Evolutionary conservation across 2,888 invertebrate species (phyloP), one percentile per base, ranked within the genome.

Genomic region (Aradus depressus): DNA sequence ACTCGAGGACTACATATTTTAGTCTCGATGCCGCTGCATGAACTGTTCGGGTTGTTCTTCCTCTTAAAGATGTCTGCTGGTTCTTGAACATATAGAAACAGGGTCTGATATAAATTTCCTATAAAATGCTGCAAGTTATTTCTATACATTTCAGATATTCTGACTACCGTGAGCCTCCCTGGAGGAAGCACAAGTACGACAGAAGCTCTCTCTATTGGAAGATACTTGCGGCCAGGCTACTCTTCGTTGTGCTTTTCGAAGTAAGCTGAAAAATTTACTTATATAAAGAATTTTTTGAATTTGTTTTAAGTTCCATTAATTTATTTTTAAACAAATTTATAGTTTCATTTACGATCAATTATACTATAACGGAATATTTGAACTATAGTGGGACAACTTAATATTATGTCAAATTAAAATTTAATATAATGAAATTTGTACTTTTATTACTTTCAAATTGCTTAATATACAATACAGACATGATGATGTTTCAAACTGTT

Each of bases 211-310:
- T 82, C 67, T 95, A 84, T 68, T 97, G 93, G 88, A 84, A 88
- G 62, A 79, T 95, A 52, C 73, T 96, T 62, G 90, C 92, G 4
- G 89, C 89, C 10, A 74, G 92, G 61, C 71, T 97, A 58, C 85
- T 84, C 0, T 97, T 97, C 67, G 83, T 97, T 52, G 85, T 95
- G 1, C 76, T 93, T 2, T 96, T 95, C 71, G 91, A 93, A 80
- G 91, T 90, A 66, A 69, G 64, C 50, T 63, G 6, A 3, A 16
- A 37, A 8, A 37, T 37, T 8, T 12, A 37, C 38, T 10, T 37
- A 23, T 19, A 12, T 21, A 22, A 19, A 42, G 8, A 12, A 25
- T 23, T 39, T 14, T 10, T 43, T 23, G 16, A 23, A 39, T 18
- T 37, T n/a, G 6, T 6, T 28, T 35, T 35, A 35, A 6, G 10